A percentile compares a stretch with the other conserved stretches of the same genome.
phyloP scores from a whole-genome alignment of 2,888 invertebrate species.

The Linyphia triangularis region DNA sequence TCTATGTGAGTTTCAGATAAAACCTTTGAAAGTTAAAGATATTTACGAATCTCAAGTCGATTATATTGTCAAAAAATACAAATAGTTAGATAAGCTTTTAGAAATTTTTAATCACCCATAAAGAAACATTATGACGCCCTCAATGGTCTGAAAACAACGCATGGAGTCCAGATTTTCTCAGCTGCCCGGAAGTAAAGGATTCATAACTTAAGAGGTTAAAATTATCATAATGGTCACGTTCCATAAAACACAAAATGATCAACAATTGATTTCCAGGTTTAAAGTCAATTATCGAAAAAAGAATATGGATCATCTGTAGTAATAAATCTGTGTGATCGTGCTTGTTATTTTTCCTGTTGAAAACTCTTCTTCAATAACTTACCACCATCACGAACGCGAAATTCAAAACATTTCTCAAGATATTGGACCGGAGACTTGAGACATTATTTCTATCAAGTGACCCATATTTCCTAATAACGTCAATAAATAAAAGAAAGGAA shows the following conservation, averaged over 20 bases:
- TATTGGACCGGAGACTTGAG: background rate
- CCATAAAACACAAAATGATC: background rate
- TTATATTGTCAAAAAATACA: no score
- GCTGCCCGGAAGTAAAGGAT: background rate
- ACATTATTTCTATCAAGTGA: constrained; percentile 3
- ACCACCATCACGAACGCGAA: background rate
- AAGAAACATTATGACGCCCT: no score
- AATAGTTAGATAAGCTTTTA: no score
- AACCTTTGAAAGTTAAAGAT: no score
- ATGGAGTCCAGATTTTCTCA: background rate
- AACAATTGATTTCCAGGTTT: background rate
- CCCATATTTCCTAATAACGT: constrained; percentile 24
- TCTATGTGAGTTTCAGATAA: no score
- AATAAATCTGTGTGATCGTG: background rate
- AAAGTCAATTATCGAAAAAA: background rate
- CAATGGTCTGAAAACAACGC: no score
- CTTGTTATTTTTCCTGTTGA: background rate
- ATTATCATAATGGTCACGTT: background rate
- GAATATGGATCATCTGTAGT: background rate
- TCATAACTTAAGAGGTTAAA: background rate
- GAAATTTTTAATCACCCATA: no score
- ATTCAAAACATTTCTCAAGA: no score
- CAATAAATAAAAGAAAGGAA: constrained; percentile 23
- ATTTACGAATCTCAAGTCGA: no score
- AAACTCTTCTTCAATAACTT: background rate